These are phyloP conservation scores for Alloplasta piceator DNA, from an alignment of 2,888 invertebrate species.

Conservation along the genomic window DNA sequence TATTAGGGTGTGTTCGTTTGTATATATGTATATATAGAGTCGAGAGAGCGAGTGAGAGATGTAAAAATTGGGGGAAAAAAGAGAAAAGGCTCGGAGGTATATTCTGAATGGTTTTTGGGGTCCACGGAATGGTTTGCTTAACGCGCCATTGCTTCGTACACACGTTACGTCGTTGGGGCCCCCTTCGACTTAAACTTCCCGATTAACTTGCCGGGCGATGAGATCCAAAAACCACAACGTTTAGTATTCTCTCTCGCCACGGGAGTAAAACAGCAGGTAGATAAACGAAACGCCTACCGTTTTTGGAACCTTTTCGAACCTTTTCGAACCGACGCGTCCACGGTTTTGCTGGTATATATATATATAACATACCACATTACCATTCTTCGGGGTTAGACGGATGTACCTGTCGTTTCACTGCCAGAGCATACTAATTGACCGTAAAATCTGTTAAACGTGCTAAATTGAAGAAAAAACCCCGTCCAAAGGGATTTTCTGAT, in stretches of 20 bases:
- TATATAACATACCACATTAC: conserved; percentile 3
- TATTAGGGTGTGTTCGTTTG: background rate
- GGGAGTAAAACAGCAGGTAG: conserved; percentile 68
- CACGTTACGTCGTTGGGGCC: conserved; percentile 37
- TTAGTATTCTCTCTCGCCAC: conserved; percentile 16
- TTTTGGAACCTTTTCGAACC: conserved; percentile 59
- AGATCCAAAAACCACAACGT: conserved; percentile 50
- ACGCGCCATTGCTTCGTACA: conserved; percentile 26
- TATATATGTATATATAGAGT: background rate
- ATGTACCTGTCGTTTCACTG: conserved; percentile 47
- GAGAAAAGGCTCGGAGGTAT: conserved; percentile 51
- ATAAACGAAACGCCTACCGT: conserved; percentile 77
- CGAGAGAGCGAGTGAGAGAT: conserved; percentile 36
- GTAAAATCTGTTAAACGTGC: conserved; percentile 68
- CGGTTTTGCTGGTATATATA: conserved; percentile 47
- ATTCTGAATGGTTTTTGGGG: conserved; percentile 49
- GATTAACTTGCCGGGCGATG: conserved; percentile 76
- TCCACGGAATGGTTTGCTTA: conserved; percentile 52
- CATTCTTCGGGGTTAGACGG: conserved; percentile 16
- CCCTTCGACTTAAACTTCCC: conserved; percentile 76
- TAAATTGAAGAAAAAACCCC: conserved; percentile 29
- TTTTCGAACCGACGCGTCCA: conserved; percentile 36
- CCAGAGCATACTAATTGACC: conserved; percentile 8
- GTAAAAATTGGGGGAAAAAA: conserved; percentile 42
- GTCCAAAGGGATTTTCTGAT: background rate